Percentiles rank a stretch among this genome's conserved stretches.
phyloP scores from a whole-genome alignment of 2,113 vertebrate genomes.

The Eublepharis macularius region DNA sequence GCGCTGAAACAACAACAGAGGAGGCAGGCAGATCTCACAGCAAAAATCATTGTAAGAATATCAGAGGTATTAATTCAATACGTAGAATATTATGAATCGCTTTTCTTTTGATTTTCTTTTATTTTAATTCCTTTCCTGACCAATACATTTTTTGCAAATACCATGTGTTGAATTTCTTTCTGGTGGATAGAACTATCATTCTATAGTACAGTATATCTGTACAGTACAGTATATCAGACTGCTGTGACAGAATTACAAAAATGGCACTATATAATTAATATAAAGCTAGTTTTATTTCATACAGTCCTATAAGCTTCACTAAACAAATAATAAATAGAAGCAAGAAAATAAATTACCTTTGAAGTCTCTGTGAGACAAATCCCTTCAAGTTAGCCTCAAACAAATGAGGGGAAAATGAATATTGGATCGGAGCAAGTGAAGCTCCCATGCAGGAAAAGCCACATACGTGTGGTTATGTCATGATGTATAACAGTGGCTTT shows the following conservation, averaged over 20 bases:
- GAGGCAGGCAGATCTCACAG: no score
- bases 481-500: not conserved
- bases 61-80: not conserved
- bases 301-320: not conserved
- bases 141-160: conserved; percentile 6
- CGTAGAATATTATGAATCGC: not conserved
- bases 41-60: not conserved
- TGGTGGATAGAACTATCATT: not conserved
- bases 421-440: not conserved
- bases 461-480: not conserved
- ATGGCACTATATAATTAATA: conserved; percentile 25
- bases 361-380: conserved; percentile 20
- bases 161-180: not conserved
- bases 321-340: conserved; percentile 28
- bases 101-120: conserved; percentile 3
- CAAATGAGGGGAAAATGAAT: conserved; percentile 5
- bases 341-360: not conserved
- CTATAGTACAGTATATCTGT: conserved; percentile 4
- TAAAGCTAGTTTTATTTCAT: conserved; percentile 19
- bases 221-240: conserved; percentile 2
- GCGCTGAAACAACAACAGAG: no score
- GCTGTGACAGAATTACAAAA: conserved; percentile 12
- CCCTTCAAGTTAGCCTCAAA: not conserved
- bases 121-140: not conserved
- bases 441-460: not conserved